These are phyloP conservation scores for Cancer borealis DNA, from an alignment of 2,888 invertebrate species.

Conservation along the genomic window DNA sequence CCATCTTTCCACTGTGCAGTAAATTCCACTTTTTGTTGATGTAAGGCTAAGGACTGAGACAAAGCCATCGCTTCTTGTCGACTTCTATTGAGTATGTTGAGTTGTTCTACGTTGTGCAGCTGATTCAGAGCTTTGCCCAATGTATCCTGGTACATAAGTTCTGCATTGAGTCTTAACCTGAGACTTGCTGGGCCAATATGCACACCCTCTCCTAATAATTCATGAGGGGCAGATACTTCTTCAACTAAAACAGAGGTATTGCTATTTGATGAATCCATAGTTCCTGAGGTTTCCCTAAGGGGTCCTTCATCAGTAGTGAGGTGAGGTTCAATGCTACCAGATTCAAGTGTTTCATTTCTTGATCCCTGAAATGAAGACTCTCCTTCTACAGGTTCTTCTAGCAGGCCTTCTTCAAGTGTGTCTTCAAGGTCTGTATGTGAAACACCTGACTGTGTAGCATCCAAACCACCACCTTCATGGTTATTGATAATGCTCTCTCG, in stretches of 20 bases:
- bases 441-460: not conserved
- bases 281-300: constrained; percentile 49
- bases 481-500: not conserved
- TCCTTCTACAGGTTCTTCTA: constrained; percentile 22
- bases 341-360: not conserved
- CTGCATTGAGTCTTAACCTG: constrained; percentile 74
- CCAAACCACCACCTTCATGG: not conserved
- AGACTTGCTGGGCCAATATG: constrained; percentile 71
- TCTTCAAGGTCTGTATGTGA: not conserved
- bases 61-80: constrained; percentile 54
- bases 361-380: not conserved
- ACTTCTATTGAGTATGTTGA: constrained; percentile 43
- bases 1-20: constrained; percentile 18
- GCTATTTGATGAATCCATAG: constrained; percentile 26
- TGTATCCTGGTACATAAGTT: constrained; percentile 76
- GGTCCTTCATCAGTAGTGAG: constrained; percentile 45
- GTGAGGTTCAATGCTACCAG: not conserved
- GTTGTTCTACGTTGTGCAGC: constrained; percentile 63
- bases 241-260: constrained; percentile 27
- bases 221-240: constrained; percentile 63
- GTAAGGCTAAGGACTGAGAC: constrained; percentile 57
- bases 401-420: constrained; percentile 57
- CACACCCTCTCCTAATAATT: constrained; percentile 57
- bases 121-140: constrained; percentile 73
- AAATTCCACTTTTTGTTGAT: constrained; percentile 49